Conservation (phyloP, 2,888 invertebrate species). For the Pycnomerus fuliginosus region DNA sequence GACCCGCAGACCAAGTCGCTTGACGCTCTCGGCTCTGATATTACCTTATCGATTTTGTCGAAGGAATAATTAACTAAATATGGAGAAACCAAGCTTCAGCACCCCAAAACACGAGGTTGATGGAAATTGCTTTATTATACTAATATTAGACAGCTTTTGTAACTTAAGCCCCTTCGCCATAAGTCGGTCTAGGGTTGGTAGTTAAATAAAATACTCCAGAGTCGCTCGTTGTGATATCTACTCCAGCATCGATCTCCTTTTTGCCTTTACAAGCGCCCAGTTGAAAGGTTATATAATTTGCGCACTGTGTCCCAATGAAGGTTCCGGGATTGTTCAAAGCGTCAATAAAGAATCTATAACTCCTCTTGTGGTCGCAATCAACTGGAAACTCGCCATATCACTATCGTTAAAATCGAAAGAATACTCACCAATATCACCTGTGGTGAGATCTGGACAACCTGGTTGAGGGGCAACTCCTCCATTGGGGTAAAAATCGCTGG, state of each 20-base stretch:
- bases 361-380: background rate
- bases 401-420: too few relatives aligned
- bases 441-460: conserved; percentile 1
- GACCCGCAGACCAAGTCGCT: too few relatives aligned
- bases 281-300: background rate
- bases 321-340: background rate
- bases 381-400: conserved; percentile 1
- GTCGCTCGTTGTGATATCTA: background rate
- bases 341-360: background rate
- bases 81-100: too few relatives aligned
- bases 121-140: too few relatives aligned
- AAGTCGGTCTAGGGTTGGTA: too few relatives aligned
- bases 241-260: background rate
- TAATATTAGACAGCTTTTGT: too few relatives aligned
- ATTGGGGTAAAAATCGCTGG: background rate
- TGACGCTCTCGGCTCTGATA: too few relatives aligned
- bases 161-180: too few relatives aligned
- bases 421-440: background rate
- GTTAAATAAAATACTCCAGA: conserved; percentile 2
- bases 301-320: background rate
- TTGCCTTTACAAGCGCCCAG: background rate
- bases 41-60: too few relatives aligned
- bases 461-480: conserved; percentile 2
- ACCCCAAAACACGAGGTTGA: too few relatives aligned
- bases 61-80: too few relatives aligned